Conservation (phyloP, 1,140 invertebrate genomes). For the Heliconius melpomene region DNA sequence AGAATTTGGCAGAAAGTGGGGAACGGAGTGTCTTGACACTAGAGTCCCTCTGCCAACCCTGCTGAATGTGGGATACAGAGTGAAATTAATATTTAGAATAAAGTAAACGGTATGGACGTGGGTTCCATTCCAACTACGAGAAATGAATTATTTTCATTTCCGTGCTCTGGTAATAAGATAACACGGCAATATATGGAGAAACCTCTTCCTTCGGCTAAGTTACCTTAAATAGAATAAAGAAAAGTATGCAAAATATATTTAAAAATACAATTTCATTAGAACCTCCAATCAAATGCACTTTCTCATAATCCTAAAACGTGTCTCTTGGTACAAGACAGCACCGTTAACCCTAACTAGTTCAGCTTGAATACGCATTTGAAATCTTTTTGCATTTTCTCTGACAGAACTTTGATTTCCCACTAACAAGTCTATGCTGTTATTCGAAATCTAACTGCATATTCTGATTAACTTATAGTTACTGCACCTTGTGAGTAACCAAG, state of each 20-base stretch:
- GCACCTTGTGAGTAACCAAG: background rate
- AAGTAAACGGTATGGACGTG: too few relatives aligned
- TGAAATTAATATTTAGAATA: too few relatives aligned
- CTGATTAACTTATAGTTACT: background rate
- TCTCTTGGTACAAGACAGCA: slow-evolving; percentile 26
- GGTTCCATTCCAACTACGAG: too few relatives aligned
- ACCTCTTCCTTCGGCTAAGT: too few relatives aligned
- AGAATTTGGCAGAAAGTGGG: too few relatives aligned
- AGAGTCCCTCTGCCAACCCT: too few relatives aligned
- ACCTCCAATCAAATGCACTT: background rate
- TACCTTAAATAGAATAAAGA: background rate
- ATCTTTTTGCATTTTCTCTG: slow-evolving; percentile 35
- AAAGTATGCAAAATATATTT: background rate
- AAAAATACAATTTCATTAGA: background rate
- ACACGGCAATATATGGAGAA: too few relatives aligned
- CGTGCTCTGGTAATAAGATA: too few relatives aligned
- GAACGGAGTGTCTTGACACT: too few relatives aligned
- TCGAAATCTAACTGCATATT: background rate
- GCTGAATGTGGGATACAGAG: too few relatives aligned
- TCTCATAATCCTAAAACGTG: slow-evolving; percentile 30
- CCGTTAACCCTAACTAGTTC: slow-evolving; percentile 40
- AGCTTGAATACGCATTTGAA: slow-evolving; percentile 33
- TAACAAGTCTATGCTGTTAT: slow-evolving; percentile 22
- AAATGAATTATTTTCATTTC: too few relatives aligned
- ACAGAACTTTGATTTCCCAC: slow-evolving; percentile 34